Evolutionary conservation across 1,140 invertebrate genomes (phyloP), one percentile per base, ranked within the genome.

Genomic region (Sycophaga agraensis): DNA sequence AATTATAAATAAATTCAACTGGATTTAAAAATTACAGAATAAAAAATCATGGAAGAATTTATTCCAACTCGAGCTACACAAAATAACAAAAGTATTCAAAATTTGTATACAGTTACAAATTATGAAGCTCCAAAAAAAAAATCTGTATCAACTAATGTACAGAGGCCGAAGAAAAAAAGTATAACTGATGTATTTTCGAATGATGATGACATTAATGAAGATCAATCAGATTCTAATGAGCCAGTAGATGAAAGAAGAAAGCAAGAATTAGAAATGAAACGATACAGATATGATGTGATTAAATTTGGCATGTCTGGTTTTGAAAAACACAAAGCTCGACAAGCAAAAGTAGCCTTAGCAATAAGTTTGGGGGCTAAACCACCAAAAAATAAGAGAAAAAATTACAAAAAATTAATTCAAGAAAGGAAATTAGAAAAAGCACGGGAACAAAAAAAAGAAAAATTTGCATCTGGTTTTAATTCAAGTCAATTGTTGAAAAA

Each of bases 241-340:
- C 49, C 1, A 31, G 56, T 35, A 39, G 66, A 76, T 55, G 17
- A 59, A 2, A 73, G 43, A 42, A 64, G 51, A 11, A 53, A 72
- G 22, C 73, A 78, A 63, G 82, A 84, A 67, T 67, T 84, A 21
- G 83, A 86, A 61, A 86, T 88, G 64, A 86, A 86, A 45, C 81
- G 72, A 55, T 76, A 82, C 0, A 80, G 84, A 53, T 80, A 84
- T 68, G 87, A 89, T 66, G 77, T 89, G 6, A 80, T 88, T 34
- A 87, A 86, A 63, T 87, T 89, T 70, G 87, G 84, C 46, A 85
- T 86, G 65, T 82, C 83, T 48, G 86, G 86, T 43, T 82, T 87
- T 12, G 74, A 83, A 16, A 75, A 80, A n/a, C 69, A 74, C 35
- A 82, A 84, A 57, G 84, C 86, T 63, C 74, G 79, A 40, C 75